Conservation (phyloP, 1,140 invertebrate genomes). For the Leptinotarsa texana region DNA sequence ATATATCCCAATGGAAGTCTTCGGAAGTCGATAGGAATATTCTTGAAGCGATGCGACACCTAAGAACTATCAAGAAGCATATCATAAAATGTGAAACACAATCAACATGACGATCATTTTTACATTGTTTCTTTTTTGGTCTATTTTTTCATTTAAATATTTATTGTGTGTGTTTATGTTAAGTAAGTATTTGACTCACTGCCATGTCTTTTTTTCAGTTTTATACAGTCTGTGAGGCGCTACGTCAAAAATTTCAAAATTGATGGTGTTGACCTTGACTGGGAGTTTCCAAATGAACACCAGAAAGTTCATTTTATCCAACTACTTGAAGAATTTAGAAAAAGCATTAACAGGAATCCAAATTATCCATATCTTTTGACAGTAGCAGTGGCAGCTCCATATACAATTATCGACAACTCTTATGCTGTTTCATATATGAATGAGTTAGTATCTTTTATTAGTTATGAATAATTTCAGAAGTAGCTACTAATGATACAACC, state of each 20-base stretch:
- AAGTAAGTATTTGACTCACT: too few relatives aligned
- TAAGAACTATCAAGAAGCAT: too few relatives aligned
- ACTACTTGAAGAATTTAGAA: constrained; percentile 70
- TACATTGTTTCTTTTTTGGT: too few relatives aligned
- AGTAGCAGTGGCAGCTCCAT: constrained; percentile 75
- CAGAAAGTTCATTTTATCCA: constrained; percentile 74
- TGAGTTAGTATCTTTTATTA: constrained; percentile 58
- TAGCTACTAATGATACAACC: background rate
- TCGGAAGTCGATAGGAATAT: too few relatives aligned
- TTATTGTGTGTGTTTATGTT: too few relatives aligned
- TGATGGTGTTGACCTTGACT: constrained; percentile 85
- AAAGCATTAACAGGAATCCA: constrained; percentile 61
- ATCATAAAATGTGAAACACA: too few relatives aligned
- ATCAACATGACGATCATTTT: too few relatives aligned
- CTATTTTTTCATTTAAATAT: too few relatives aligned
- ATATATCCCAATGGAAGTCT: too few relatives aligned
- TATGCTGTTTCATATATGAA: constrained; percentile 79
- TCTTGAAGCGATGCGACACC: too few relatives aligned
- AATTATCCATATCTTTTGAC: constrained; percentile 61
- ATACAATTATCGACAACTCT: constrained; percentile 71
- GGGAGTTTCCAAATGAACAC: constrained; percentile 80
- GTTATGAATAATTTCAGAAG: background rate
- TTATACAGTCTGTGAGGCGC: constrained; percentile 69
- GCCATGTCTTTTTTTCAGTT: constrained; percentile 55
- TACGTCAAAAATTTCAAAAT: constrained; percentile 66